These are phyloP conservation scores for Nephrotoma appendiculata DNA, from an alignment of 2,888 invertebrate genomes.

Conservation along the genomic window DNA sequence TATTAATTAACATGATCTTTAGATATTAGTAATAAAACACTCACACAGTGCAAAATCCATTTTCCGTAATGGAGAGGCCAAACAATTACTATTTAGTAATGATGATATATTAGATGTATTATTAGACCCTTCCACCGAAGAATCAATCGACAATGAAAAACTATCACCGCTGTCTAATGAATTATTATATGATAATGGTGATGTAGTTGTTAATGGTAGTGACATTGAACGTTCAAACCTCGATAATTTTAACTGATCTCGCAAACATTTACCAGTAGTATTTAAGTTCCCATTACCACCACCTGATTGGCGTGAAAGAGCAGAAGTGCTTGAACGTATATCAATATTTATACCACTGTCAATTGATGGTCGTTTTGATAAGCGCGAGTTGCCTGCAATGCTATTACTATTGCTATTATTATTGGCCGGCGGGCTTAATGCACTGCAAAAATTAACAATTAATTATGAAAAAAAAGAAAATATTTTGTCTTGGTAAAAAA, in stretches of 20 bases:
- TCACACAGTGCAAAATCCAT: conserved; percentile 82
- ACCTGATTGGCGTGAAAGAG: not conserved
- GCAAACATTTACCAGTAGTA: conserved; percentile 31
- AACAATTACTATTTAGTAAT: conserved; percentile 14
- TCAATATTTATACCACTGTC: conserved; percentile 68
- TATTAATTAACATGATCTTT: not conserved
- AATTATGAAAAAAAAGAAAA: not conserved
- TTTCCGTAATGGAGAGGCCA: conserved; percentile 45
- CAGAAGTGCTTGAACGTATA: conserved; percentile 25
- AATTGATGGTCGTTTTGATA: conserved; percentile 59
- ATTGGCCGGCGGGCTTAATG: conserved; percentile 28
- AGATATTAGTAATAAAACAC: conserved; percentile 21
- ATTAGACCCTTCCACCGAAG: conserved; percentile 25
- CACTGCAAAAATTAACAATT: conserved; percentile 16
- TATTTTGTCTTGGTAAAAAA: not conserved
- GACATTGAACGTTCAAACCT: conserved; percentile 61
- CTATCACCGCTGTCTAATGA: conserved; percentile 31
- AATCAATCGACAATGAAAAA: conserved; percentile 31
- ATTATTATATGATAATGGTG: conserved; percentile 25
- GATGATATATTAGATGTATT: conserved; percentile 8
- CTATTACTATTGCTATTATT: not conserved
- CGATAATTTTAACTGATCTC: conserved; percentile 26
- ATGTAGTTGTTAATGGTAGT: conserved; percentile 37
- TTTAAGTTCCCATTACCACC: not conserved
- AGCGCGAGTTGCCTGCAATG: conserved; percentile 19